Percentiles rank a stretch among this genome's conserved stretches.
Conservation (phyloP, 1,140 invertebrate genomes). For the Paraescarpia echinospica region DNA sequence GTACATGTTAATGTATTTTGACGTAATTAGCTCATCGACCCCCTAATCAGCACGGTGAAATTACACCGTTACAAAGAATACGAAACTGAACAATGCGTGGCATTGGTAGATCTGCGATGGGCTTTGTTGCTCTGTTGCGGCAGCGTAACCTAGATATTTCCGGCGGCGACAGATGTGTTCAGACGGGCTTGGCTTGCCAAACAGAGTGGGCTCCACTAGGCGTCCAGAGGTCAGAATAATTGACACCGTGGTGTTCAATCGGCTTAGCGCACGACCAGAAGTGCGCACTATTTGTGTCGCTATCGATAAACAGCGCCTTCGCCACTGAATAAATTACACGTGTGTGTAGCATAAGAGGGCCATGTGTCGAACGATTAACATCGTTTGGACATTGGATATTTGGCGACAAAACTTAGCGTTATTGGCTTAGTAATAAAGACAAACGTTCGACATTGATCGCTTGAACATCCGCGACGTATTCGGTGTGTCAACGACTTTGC, state of each 20-base stretch:
- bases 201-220: too few species aligned
- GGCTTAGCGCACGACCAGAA: not conserved
- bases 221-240: too few species aligned
- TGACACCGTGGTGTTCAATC: too few species aligned
- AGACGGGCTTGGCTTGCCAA: not conserved
- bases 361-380: not conserved
- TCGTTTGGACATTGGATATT: not conserved
- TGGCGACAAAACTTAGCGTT: not conserved
- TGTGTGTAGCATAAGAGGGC: not conserved
- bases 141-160: not conserved
- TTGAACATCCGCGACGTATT: not conserved
- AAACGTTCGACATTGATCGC: not conserved
- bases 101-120: not conserved
- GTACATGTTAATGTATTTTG: too few species aligned
- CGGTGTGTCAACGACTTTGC: not conserved
- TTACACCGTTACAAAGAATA: not conserved
- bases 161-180: not conserved
- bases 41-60: not conserved
- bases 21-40: not conserved
- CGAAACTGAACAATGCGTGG: not conserved
- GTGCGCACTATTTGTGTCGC: not conserved
- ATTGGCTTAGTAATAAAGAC: not conserved
- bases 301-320: not conserved
- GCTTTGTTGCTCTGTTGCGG: not conserved
- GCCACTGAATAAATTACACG: not conserved